These are phyloP conservation scores for Ferrisia virgata DNA, from an alignment of 2,888 invertebrate species.

Conservation along the genomic window DNA sequence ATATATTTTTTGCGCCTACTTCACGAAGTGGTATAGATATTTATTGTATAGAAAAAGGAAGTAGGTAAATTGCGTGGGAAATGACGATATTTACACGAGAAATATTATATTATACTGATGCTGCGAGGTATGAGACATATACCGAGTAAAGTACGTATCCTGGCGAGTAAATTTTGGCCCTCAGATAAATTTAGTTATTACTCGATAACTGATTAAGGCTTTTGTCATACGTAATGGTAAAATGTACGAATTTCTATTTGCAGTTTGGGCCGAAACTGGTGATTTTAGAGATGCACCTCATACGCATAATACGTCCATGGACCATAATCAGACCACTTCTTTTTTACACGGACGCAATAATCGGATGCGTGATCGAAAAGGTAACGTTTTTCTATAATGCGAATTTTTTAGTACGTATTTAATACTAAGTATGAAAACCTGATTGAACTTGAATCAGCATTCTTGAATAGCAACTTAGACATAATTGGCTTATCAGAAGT, in stretches of 20 bases:
- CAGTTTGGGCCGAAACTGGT: slow-evolving; percentile 87
- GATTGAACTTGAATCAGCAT: no score
- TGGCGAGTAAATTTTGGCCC: no score
- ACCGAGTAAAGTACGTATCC: neutral
- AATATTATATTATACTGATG: neutral
- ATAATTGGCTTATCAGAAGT: no score
- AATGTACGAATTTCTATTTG: neutral
- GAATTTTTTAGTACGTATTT: slow-evolving; percentile 46
- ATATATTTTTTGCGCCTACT: neutral
- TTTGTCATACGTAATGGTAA: neutral
- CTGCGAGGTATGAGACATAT: neutral
- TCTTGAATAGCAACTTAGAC: no score
- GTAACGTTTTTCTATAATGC: no score
- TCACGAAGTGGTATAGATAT: no score
- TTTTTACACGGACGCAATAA: slow-evolving; percentile 55
- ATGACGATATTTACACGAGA: neutral
- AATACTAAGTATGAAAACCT: no score
- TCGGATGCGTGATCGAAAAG: slow-evolving; percentile 53
- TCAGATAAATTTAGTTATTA: no score
- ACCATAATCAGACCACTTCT: slow-evolving; percentile 63
- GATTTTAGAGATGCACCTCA: slow-evolving; percentile 82
- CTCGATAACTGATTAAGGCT: no score
- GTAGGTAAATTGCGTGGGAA: slow-evolving; percentile 14
- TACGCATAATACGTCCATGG: slow-evolving; percentile 59
- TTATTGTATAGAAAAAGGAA: neutral